These are phyloP conservation scores for Malurus alboscapulatus DNA, from an alignment of 2,113 vertebrate species.

Conservation along the genomic window DNA sequence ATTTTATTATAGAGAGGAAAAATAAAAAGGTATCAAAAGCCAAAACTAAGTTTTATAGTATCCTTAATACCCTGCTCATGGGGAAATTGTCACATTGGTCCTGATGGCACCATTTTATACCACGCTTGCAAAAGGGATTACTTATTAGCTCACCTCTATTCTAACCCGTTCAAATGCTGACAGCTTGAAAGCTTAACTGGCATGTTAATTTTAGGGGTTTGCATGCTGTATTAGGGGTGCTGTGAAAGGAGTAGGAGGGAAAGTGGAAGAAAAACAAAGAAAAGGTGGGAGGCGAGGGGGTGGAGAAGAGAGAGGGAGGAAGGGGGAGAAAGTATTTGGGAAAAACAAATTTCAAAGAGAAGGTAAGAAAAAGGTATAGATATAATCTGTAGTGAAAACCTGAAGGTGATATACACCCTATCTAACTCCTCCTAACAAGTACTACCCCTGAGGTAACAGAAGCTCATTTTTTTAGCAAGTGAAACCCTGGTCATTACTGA, in stretches of 20 bases:
- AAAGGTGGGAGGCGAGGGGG: fast-evolving
- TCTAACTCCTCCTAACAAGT: background rate
- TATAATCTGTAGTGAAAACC: background rate
- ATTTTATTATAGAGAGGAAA: conserved; percentile 58
- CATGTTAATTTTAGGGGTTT: background rate
- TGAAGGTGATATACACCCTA: background rate
- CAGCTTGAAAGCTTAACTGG: background rate
- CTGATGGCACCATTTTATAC: background rate
- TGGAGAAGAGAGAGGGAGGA: background rate
- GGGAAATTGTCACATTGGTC: background rate
- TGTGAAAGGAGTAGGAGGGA: background rate
- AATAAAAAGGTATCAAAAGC: background rate
- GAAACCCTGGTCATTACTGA: background rate
- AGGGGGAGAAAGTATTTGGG: fast-evolving
- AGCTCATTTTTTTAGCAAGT: background rate
- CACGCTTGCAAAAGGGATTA: background rate
- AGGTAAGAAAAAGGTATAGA: background rate
- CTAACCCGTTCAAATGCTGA: background rate
- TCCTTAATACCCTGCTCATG: background rate
- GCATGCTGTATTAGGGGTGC: background rate
- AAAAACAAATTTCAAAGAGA: background rate
- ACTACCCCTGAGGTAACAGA: background rate
- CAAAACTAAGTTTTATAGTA: background rate
- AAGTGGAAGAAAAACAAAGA: background rate
- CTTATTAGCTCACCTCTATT: background rate